Evolutionary conservation across 2,888 invertebrate genomes (phyloP).

Genomic region (Diaphora mendica): DNA sequence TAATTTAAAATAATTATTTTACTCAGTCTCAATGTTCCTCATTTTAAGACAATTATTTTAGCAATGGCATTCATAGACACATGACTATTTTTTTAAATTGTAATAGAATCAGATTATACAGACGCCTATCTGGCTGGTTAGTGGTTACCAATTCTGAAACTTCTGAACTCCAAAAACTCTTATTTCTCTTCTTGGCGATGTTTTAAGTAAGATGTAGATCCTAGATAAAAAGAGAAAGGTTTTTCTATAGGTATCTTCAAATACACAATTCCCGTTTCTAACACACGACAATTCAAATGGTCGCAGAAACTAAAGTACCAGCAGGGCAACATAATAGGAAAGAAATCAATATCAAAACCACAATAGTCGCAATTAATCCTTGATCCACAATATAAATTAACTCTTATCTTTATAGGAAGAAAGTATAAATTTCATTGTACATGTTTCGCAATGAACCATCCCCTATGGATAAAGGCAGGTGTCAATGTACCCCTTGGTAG

Average conservation of each 20-base stretch:
- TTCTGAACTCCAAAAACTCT: not conserved
- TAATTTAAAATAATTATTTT: no score
- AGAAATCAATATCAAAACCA: constrained; percentile 36
- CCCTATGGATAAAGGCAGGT: constrained; percentile 44
- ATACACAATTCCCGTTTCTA: not conserved
- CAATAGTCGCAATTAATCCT: constrained; percentile 15
- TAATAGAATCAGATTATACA: not conserved
- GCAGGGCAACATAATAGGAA: constrained; percentile 3
- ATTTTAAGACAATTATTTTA: no score
- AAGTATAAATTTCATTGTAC: not conserved
- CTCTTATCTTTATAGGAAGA: not conserved
- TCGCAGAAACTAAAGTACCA: constrained; percentile 12
- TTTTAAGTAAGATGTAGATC: not conserved
- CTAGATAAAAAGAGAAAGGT: not conserved
- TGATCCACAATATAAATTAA: not conserved
- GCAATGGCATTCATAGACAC: not conserved
- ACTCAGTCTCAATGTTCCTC: no score
- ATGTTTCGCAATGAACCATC: constrained; percentile 21
- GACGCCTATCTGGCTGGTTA: no score
- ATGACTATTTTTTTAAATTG: not conserved
- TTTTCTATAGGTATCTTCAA: not conserved
- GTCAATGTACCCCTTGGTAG: constrained; percentile 32
- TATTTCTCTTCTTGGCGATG: not conserved
- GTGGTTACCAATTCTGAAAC: not conserved
- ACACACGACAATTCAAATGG: not conserved